Base-by-base conservation (phyloP, 2,888 invertebrate genomes). In the Trachelus troglodyta region DNA sequence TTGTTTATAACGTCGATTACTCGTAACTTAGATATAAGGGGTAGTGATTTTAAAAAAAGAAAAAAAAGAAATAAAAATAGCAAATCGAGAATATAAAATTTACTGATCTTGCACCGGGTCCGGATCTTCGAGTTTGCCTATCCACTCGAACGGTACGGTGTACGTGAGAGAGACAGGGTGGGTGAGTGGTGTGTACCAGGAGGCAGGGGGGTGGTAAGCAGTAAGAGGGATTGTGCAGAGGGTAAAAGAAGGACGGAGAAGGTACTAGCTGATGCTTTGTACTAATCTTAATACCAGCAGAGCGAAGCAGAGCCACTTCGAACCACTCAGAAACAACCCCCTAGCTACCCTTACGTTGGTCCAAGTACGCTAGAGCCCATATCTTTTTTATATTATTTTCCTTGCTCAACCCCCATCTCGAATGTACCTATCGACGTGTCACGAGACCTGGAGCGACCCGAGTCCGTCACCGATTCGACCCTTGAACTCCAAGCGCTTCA, bases 241-340 rank as follows among this genome's bases (percentile, higher is more conserved):
- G 69, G 74, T 12, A 23, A 77, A 69, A 77, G 78, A 74, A 40
- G 73, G 77, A 68, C 56, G 79, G 80, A 79, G 80, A 79, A 78
- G 80, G 79, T 80, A 82, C 81, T 83, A 80, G 84, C 83, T 83
- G 84, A 85, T 84, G 86, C 87, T 87, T 86, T 87, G 87, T 88
- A 87, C 87, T 88, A 88, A 88, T 88, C 88, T 88, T 88, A 88
- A 88, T 88, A 88, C 87, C 85, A 83, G 85, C 79, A 82, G 82
- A 83, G 81, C 73, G 76, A 75, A 83, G 82, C 80, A 76, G 78
- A 86, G 85, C 85, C 82, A 85, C 85, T 85, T 80, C 76, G 81
- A 81, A 87, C 85, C 85, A 86, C 86, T 87, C 86, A 83, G 82
- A 74, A 76, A 82, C 80, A 82, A 35, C 80, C 69, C 77, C 80